Evolutionary conservation across 2,888 invertebrate species (phyloP).

Genomic region (Dyspetes luteomarginatus): DNA sequence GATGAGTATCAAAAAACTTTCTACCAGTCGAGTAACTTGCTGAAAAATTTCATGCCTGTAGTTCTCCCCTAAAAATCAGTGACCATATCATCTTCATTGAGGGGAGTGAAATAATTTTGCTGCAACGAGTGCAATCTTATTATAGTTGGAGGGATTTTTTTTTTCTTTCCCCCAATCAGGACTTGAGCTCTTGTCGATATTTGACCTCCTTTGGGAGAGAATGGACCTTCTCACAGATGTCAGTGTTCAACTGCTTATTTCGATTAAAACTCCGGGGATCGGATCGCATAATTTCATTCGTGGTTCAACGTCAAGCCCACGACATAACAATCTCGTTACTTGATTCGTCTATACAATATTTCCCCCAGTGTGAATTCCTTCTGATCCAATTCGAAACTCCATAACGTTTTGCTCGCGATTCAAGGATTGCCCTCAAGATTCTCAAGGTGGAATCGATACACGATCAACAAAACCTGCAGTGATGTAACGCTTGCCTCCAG

Average conservation of each 20-base stretch:
- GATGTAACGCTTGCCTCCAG: neutral
- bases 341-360: slow-evolving; percentile 4
- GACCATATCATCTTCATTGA: neutral
- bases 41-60: no score
- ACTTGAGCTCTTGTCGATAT: neutral
- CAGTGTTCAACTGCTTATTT: slow-evolving; percentile 10
- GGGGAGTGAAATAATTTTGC: neutral
- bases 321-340: neutral
- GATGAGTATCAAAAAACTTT: no score
- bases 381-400: neutral
- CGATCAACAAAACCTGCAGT: slow-evolving; percentile 23
- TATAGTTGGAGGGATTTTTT: neutral
- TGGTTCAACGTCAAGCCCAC: neutral
- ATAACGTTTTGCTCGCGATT: neutral
- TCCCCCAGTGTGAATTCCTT: neutral
- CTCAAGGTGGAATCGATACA: slow-evolving; percentile 18
- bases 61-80: no score
- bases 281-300: neutral
- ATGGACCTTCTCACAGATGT: neutral
- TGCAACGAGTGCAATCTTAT: neutral
- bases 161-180: neutral
- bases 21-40: no score
- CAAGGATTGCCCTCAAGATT: slow-evolving; percentile 5
- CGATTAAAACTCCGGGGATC: slow-evolving; percentile 12
- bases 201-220: neutral